Conservation (phyloP, 1,140 invertebrate species). For the Yoshiicerus persimilis region DNA sequence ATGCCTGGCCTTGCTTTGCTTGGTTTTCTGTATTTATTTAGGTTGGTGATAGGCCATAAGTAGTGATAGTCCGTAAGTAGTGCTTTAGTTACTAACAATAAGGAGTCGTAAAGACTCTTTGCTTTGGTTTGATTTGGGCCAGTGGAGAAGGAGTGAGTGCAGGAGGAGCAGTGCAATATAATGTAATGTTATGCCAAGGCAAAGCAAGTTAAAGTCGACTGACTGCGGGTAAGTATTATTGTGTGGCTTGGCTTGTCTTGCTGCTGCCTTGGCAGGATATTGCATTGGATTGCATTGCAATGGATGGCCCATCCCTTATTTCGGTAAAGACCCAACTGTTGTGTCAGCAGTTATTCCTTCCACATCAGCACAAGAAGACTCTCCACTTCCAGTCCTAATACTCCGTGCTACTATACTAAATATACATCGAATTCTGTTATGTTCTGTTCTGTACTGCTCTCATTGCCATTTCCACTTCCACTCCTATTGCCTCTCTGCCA, state of each 20-base stretch:
- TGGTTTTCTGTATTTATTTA: background rate
- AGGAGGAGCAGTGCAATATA: background rate
- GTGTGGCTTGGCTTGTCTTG: background rate
- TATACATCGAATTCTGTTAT: background rate
- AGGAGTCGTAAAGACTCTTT: background rate
- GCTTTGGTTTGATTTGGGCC: background rate
- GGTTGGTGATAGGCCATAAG: background rate
- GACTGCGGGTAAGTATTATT: background rate
- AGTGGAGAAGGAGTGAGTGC: background rate
- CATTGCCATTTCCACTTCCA: background rate
- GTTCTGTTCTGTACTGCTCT: background rate
- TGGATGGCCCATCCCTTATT: constrained; percentile 11
- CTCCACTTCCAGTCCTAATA: background rate
- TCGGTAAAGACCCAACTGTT: constrained; percentile 36
- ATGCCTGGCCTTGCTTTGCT: background rate
- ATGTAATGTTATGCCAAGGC: background rate
- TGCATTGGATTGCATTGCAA: constrained; percentile 7
- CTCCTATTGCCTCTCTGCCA: background rate
- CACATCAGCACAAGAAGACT: constrained; percentile 32
- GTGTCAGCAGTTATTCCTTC: constrained; percentile 38
- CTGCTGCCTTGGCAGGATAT: background rate
- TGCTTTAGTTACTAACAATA: background rate
- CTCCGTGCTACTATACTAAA: background rate
- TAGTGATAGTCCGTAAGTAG: background rate
- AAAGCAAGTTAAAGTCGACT: background rate